These are phyloP conservation scores for Sipha maydis DNA, from an alignment of 2,888 invertebrate species.

Conservation along the genomic window DNA sequence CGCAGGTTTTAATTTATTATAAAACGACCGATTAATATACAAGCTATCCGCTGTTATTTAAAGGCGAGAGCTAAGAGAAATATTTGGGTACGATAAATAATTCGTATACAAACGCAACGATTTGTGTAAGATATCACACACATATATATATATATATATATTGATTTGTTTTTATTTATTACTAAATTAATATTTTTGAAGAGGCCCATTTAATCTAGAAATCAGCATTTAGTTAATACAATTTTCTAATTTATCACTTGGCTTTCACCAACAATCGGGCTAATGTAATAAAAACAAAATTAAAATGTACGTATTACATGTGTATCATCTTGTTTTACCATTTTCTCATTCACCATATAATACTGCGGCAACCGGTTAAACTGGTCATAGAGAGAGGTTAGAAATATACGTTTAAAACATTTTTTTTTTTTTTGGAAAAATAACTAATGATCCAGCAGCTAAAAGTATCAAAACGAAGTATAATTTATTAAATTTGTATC, in stretches of 20 bases:
- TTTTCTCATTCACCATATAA: slow-evolving; percentile 37
- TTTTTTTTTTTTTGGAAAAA: slow-evolving; percentile 39
- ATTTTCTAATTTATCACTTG: slow-evolving; percentile 45
- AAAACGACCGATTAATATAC: not conserved
- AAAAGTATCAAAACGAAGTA: slow-evolving; percentile 10
- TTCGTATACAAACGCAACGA: not conserved
- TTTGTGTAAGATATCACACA: not conserved
- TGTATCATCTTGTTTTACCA: slow-evolving; percentile 57
- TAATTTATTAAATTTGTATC: slow-evolving; percentile 27
- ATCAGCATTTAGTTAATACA: slow-evolving; percentile 37
- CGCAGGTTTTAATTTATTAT: not conserved
- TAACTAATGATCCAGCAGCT: slow-evolving; percentile 4
- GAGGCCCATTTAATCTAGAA: slow-evolving; percentile 44
- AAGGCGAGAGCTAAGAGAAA: no score
- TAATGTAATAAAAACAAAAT: slow-evolving; percentile 54
- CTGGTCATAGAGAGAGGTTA: slow-evolving; percentile 42
- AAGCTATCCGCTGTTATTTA: no score
- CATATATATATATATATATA: no score
- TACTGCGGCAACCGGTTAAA: slow-evolving; percentile 46
- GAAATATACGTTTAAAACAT: not conserved
- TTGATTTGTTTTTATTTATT: slow-evolving; percentile 28
- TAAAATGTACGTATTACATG: slow-evolving; percentile 50
- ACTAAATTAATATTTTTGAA: slow-evolving; percentile 26
- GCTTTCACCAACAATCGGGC: slow-evolving; percentile 57
- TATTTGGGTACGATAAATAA: no score